Percentiles rank a stretch among this genome's conserved stretches.
phyloP scores from a whole-genome alignment of 1,140 invertebrate genomes.

The Kradibia gibbosae region DNA sequence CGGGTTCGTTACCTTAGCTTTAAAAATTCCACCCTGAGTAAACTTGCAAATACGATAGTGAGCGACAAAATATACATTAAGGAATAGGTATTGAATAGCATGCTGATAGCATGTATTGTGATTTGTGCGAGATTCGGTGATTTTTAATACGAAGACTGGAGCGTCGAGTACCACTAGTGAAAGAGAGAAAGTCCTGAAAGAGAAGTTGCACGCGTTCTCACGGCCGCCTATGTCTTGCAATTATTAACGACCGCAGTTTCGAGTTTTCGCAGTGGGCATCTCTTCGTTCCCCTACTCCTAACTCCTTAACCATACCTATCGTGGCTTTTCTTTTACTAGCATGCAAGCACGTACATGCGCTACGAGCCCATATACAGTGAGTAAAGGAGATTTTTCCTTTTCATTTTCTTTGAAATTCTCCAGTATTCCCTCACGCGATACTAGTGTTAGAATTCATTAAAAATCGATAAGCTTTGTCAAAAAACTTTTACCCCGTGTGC shows the following conservation, averaged over 20 bases:
- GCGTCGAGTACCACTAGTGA: background rate
- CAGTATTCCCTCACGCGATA: conserved; percentile 1
- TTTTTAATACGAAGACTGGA: background rate
- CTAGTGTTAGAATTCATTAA: conserved; percentile 7
- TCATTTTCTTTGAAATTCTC: background rate
- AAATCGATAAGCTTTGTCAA: conserved; percentile 30
- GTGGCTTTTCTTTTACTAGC: background rate
- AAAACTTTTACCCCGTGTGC: background rate
- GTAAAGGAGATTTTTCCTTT: background rate
- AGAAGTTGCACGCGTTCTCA: conserved; percentile 42
- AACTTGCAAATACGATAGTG: background rate
- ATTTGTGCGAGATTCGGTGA: background rate
- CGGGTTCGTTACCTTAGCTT: no score
- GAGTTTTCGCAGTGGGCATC: background rate
- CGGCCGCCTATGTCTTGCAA: conserved; percentile 36
- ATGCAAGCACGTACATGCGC: background rate
- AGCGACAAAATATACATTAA: background rate
- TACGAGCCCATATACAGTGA: background rate
- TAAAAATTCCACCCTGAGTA: background rate
- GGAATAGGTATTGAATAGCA: background rate
- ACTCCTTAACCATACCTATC: background rate
- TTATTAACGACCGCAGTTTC: conserved; percentile 41
- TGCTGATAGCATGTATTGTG: background rate
- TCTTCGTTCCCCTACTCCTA: background rate
- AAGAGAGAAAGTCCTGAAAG: conserved; percentile 41